Percentiles rank a stretch among this genome's conserved stretches.
phyloP scores from a whole-genome alignment of 2,888 invertebrate species.

The Elegia similella region DNA sequence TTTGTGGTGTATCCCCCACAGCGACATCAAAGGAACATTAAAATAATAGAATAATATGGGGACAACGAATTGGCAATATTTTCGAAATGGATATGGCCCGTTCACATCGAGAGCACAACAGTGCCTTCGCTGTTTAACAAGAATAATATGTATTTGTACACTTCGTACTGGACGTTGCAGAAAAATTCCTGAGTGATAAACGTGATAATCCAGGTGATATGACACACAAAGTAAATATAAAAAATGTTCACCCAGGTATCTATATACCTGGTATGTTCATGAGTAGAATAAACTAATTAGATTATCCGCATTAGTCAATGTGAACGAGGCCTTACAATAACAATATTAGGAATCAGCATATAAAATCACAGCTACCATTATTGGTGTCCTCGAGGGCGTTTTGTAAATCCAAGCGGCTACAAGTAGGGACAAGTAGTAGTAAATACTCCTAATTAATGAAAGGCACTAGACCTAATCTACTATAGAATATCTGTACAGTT shows the following conservation, averaged over 20 bases:
- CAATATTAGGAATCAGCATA: slow-evolving; percentile 17
- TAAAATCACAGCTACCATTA: slow-evolving; percentile 39
- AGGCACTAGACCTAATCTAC: slow-evolving; percentile 78
- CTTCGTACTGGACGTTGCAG: too few species aligned
- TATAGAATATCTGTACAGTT: slow-evolving; percentile 69
- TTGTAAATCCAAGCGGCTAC: slow-evolving; percentile 18
- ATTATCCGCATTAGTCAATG: neutral
- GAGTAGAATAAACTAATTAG: too few species aligned
- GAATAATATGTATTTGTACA: too few species aligned
- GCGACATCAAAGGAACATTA: slow-evolving; percentile 46
- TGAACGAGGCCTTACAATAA: slow-evolving; percentile 10
- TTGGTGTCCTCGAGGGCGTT: slow-evolving; percentile 30
- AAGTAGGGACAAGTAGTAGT: slow-evolving; percentile 30
- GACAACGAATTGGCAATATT: slow-evolving; percentile 5
- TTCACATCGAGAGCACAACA: neutral
- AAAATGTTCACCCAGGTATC: too few species aligned
- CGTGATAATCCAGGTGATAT: too few species aligned
- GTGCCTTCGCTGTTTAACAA: neutral
- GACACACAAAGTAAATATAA: too few species aligned
- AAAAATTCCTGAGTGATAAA: too few species aligned
- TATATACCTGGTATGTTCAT: too few species aligned
- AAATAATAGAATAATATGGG: slow-evolving; percentile 16
- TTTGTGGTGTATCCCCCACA: slow-evolving; percentile 27
- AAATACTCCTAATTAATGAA: slow-evolving; percentile 67
- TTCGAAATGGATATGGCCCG: neutral